phyloP scores from a whole-genome alignment of 2,797 vertebrate species.

The Macrochelys suwanniensis region DNA sequence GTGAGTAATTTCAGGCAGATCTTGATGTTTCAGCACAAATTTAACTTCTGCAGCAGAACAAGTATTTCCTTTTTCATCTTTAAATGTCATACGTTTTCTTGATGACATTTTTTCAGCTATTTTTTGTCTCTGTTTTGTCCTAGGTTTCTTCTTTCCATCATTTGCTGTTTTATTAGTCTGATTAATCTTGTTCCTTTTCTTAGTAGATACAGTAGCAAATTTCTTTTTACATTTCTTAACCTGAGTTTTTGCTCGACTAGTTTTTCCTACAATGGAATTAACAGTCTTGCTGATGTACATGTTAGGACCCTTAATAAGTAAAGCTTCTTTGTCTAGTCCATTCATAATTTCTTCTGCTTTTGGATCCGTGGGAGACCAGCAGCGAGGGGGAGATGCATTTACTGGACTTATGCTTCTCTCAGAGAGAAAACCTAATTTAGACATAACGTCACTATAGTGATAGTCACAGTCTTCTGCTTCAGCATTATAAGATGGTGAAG shows the following conservation, averaged over 20 bases:
- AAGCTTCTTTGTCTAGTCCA: slow-evolving; percentile 85
- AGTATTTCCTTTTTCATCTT: slow-evolving; percentile 72
- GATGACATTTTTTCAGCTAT: slow-evolving; percentile 68
- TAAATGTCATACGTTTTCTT: slow-evolving; percentile 79
- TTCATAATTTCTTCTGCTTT: slow-evolving; percentile 85
- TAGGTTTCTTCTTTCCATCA: slow-evolving; percentile 80
- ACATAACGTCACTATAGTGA: slow-evolving; percentile 95
- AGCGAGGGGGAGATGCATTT: slow-evolving; percentile 94
- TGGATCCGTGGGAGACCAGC: slow-evolving; percentile 97
- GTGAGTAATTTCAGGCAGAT: slow-evolving; percentile 69
- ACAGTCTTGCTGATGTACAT: slow-evolving; percentile 74
- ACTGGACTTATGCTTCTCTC: slow-evolving; percentile 92
- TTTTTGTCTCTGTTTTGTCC: slow-evolving; percentile 82
- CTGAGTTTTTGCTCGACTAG: slow-evolving; percentile 80
- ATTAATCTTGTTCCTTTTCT: slow-evolving; percentile 84
- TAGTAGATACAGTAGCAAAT: slow-evolving; percentile 74
- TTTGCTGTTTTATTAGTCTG: slow-evolving; percentile 77
- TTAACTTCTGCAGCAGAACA: slow-evolving; percentile 64
- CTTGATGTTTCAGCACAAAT: slow-evolving; percentile 73
- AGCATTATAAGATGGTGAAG: slow-evolving; percentile 90
- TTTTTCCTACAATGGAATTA: slow-evolving; percentile 77
- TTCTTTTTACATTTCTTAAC: slow-evolving; percentile 87
- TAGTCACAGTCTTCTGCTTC: slow-evolving; percentile 90
- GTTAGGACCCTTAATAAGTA: slow-evolving; percentile 84
- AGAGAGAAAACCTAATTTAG: slow-evolving; percentile 96